Percentiles rank a stretch among this genome's conserved stretches.
Conservation (phyloP, 37 sponge, comb jelly and placozoan genomes). For the Geodia barretti region DNA sequence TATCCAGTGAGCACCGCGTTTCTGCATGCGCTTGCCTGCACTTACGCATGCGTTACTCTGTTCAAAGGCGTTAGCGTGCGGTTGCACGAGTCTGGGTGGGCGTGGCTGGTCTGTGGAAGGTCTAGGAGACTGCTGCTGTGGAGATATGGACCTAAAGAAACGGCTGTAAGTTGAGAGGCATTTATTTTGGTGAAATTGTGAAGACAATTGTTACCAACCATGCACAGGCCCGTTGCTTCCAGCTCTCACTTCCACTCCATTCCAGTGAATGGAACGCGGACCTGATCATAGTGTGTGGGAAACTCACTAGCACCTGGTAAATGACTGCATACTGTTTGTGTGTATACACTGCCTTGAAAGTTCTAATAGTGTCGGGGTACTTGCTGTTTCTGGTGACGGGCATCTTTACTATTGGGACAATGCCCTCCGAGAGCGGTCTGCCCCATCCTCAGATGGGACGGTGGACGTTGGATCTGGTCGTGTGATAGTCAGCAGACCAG, state of each 20-base stretch:
- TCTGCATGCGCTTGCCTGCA: no score
- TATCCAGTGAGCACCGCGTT: conserved; percentile 9
- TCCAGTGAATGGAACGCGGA: conserved; percentile 40
- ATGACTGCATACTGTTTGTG: neutral
- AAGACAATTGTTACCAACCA: neutral
- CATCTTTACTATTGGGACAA: conserved; percentile 46
- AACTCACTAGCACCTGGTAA: neutral
- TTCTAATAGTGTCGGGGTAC: conserved; percentile 9
- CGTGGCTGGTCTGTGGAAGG: conserved; percentile 37
- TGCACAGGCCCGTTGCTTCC: conserved; percentile 29
- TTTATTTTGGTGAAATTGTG: neutral
- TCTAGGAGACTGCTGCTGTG: conserved; percentile 45
- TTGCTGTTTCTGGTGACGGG: conserved; percentile 51
- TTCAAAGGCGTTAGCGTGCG: conserved; percentile 22
- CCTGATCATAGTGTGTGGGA: conserved; percentile 29
- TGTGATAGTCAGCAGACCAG: conserved; percentile 10
- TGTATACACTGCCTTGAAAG: neutral
- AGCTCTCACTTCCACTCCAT: conserved; percentile 21
- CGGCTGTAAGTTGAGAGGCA: conserved; percentile 10
- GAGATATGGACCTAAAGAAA: conserved; percentile 27
- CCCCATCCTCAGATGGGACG: conserved; percentile 5
- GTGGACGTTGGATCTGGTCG: conserved; percentile 26
- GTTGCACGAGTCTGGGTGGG: conserved; percentile 58
- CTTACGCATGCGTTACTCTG: neutral
- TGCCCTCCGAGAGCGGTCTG: conserved; percentile 9